A percentile compares a stretch with the other conserved stretches of the same genome.
Conservation (phyloP, 2,888 invertebrate genomes). For the Drosophila recens region DNA sequence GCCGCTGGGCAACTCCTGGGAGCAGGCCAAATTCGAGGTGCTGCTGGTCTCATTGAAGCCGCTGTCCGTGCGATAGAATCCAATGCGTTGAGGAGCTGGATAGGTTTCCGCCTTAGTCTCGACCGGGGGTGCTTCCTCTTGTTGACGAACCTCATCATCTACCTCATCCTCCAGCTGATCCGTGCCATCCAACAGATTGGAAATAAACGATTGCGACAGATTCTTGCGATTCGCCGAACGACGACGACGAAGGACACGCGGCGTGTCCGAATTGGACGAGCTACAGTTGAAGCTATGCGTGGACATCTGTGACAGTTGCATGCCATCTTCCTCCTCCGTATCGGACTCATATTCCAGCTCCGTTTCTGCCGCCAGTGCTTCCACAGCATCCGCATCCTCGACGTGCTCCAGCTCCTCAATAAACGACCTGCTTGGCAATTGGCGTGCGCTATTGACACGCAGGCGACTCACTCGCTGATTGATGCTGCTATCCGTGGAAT, state of each 20-base stretch:
- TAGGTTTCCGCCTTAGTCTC: neutral
- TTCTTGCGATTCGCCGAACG: constrained; percentile 84
- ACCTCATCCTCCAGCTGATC: constrained; percentile 30
- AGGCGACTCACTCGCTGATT: constrained; percentile 77
- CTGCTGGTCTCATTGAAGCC: constrained; percentile 84
- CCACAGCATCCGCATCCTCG: constrained; percentile 42
- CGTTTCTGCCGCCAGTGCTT: neutral
- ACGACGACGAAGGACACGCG: constrained; percentile 79
- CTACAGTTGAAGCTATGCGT: constrained; percentile 74
- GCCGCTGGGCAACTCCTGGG: constrained; percentile 56
- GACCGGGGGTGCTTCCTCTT: neutral
- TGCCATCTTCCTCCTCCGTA: constrained; percentile 71
- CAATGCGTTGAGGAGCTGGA: constrained; percentile 14
- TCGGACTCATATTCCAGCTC: constrained; percentile 25
- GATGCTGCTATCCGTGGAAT: constrained; percentile 78
- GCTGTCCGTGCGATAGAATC: constrained; percentile 83
- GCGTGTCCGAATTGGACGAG: constrained; percentile 82
- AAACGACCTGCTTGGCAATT: constrained; percentile 20
- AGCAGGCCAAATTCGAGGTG: constrained; percentile 60
- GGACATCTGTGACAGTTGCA: constrained; percentile 82
- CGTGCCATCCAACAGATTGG: constrained; percentile 68
- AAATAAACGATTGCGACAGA: constrained; percentile 84
- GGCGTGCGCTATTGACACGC: constrained; percentile 68
- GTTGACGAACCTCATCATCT: neutral
- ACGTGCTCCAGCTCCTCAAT: constrained; percentile 37